Evolutionary conservation across 1,140 invertebrate genomes (phyloP), one percentile per base, ranked within the genome.

Genomic region (Teleopsis dalmanni): DNA sequence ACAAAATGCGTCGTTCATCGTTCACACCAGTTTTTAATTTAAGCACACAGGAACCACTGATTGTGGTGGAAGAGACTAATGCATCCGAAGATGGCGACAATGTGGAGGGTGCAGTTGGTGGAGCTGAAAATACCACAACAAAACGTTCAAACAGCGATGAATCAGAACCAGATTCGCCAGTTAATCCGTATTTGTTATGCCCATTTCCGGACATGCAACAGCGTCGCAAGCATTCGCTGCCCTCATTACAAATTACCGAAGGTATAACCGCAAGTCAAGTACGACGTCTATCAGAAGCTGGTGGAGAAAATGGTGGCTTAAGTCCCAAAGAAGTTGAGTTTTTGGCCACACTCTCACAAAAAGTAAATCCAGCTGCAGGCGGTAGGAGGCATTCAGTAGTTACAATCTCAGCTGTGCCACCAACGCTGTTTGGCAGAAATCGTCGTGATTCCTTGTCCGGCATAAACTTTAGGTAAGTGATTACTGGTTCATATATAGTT

Each of bases 251-350:
- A 53, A 88, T 86, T 57, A 85, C 84, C 33, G 80, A 83, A 31
- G 87, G 87, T 43, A 88, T 88, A 54, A 88, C 85, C 16, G 87
- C 87, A 34, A 87, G 85, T 50, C 87, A 90, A 76, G 82, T 88
- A 27, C 77, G 87, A 16, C 76, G 87, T 19, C 65, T 89, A 14
- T 88, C 85, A 23, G 86, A 89, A 58, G 76, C 84, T 45, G 82
- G 81, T 3, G 84, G 82, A 18, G 83, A 86, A 59, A 76, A 78
- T 23, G 78, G 76, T 5, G 81, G 81, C 3, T 73, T 78, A 3
- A 80, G 81, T 37, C 78, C 82, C 2, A 77, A 79, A 34, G 85
- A 90, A 64, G 81, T 84, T 0, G 84, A 84, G 3, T 90, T 88
- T 62, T 65, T 90, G 45, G 85, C 87, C 44, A 70, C 73, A 57